Base-by-base conservation (phyloP, 2,888 invertebrate species). In the Ennomos quercinarius region DNA sequence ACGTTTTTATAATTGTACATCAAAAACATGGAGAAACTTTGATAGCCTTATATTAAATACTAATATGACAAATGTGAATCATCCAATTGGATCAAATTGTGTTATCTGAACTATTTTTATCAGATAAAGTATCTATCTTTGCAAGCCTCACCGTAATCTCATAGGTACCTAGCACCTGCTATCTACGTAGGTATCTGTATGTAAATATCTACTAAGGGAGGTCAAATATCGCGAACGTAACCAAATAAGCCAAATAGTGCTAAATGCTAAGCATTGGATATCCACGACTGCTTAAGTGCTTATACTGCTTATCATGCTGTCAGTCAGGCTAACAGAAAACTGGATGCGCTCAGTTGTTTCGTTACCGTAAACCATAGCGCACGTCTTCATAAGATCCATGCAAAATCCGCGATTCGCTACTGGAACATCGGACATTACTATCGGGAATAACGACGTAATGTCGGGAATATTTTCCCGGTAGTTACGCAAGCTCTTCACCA, bases 331-430 rank as follows among this genome's bases (percentile, higher is more conserved):
- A 27, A 27, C 27, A 27, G 27, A 27, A 9, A 36, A n/a, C 13
- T 48, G 52, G 43, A 53, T 48, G 58, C 57, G 48, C 53, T 55
- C 69, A 78, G 77, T 78, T 64, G 70, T 40, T 41, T 59, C 61
- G 45, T 44, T 41, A 64, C 55, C 56, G 48, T 59, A 58, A 54
- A 53, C 13, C 68, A 64, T 66, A 69, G 12, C 65, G 73, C 75
- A 77, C 79, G 77, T 67, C 55, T 62, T 48, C 9, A 34, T 40
- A 27, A 40, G 45, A 6, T n/a, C 45, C 10, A 5, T 27, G 37
- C 40, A n/a, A 11, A 27, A 27, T 27, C 27, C 27, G 27, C 6
- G 27, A 39, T 39, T 39, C 13, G 2, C 38, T 51, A 27, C 10
- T 27, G 12, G 35, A 13, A 37, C 45, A 51, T 57, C 37, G 45